Evolutionary conservation across 2,888 invertebrate species (phyloP).

Genomic region (Agelastica alni): DNA sequence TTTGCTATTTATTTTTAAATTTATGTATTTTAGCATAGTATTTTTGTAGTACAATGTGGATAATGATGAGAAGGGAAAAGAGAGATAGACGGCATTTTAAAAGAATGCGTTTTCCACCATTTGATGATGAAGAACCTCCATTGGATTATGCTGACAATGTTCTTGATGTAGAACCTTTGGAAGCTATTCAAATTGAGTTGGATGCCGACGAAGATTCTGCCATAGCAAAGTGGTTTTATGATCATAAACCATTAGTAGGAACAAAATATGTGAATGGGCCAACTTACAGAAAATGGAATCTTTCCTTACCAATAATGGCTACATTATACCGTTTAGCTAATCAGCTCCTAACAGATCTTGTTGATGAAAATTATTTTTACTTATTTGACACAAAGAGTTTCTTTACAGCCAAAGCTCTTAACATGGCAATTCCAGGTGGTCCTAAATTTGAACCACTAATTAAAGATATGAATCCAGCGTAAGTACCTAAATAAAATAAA

Average conservation of each 20-base stretch:
- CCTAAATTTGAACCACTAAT: slow-evolving; percentile 99
- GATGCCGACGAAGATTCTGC: slow-evolving; percentile 92
- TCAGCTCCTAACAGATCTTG: slow-evolving; percentile 95
- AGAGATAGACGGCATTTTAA: slow-evolving; percentile 98
- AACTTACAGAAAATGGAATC: slow-evolving; percentile 95
- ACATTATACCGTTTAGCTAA: slow-evolving; percentile 97
- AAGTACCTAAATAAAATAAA: slow-evolving; percentile 47
- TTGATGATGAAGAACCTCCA: slow-evolving; percentile 99
- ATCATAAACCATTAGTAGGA: slow-evolving; percentile 93
- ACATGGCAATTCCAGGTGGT: slow-evolving; percentile 99
- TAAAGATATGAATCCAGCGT: slow-evolving; percentile 95
- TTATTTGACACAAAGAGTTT: slow-evolving; percentile 99
- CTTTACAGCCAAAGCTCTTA: slow-evolving; percentile 98
- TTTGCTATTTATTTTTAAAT: no score
- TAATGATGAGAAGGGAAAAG: slow-evolving; percentile 99
- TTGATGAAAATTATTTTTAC: slow-evolving; percentile 98
- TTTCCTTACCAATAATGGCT: slow-evolving; percentile 96
- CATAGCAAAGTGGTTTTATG: slow-evolving; percentile 97
- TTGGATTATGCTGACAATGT: slow-evolving; percentile 99
- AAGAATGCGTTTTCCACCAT: slow-evolving; percentile 99
- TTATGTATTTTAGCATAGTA: neutral
- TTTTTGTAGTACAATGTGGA: slow-evolving; percentile 91
- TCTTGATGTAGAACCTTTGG: slow-evolving; percentile 96
- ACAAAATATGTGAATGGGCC: slow-evolving; percentile 93
- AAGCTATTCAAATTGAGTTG: slow-evolving; percentile 98